phyloP scores from a whole-genome alignment of 1,140 invertebrate genomes.

The Cecropterus lyciades region DNA sequence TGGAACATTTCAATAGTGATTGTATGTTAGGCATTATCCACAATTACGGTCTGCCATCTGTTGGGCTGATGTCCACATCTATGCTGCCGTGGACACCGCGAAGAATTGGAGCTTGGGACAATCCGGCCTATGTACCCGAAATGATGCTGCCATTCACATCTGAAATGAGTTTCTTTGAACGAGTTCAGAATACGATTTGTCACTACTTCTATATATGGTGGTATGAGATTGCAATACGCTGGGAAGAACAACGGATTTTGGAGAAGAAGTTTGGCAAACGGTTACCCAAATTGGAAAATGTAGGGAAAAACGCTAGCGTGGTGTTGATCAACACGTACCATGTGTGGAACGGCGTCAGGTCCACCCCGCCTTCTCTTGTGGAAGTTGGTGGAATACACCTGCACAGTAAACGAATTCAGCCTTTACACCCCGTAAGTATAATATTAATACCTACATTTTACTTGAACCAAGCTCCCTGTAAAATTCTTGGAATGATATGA shows the following conservation, averaged over 20 bases:
- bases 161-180: conserved; percentile 70
- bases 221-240: conserved; percentile 41
- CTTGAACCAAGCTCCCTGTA: not conserved
- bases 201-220: conserved; percentile 44
- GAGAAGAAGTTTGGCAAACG: conserved; percentile 41
- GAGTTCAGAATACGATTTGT: conserved; percentile 84
- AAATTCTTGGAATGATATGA: too few relatives aligned
- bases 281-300: conserved; percentile 37
- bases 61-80: conserved; percentile 83
- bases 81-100: conserved; percentile 83
- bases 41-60: conserved; percentile 85
- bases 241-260: conserved; percentile 49
- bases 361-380: conserved; percentile 44
- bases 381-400: conserved; percentile 58
- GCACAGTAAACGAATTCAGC: conserved; percentile 40
- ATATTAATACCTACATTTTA: not conserved
- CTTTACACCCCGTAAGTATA: conserved; percentile 45
- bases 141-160: conserved; percentile 48
- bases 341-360: conserved; percentile 44
- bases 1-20: conserved; percentile 88
- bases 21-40: conserved; percentile 86
- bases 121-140: conserved; percentile 83
- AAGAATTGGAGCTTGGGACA: conserved; percentile 82
- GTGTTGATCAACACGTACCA: conserved; percentile 50
- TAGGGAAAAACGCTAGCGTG: conserved; percentile 47